phyloP scores from a whole-genome alignment of 2,797 vertebrate genomes.

The Sebastes steindachneri region DNA sequence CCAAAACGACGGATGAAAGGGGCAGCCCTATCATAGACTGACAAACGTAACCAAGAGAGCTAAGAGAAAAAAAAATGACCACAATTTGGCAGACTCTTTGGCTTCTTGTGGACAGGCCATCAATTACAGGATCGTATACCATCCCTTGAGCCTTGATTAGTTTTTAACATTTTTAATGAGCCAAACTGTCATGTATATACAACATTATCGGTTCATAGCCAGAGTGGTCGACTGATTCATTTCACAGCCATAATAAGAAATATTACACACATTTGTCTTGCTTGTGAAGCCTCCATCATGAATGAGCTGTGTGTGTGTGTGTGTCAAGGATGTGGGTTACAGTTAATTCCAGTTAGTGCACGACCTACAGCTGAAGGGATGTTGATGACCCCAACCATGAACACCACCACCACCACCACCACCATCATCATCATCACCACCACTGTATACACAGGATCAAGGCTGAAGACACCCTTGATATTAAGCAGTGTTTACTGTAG shows the following conservation, averaged over 20 bases:
- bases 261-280: neutral
- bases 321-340: slow-evolving; percentile 34
- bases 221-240: neutral
- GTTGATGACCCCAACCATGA: slow-evolving; percentile 2
- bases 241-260: slow-evolving; percentile 1
- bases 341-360: slow-evolving; percentile 33
- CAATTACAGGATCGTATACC: neutral
- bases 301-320: slow-evolving; percentile 6
- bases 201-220: neutral
- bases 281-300: neutral
- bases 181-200: neutral
- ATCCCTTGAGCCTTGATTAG: neutral
- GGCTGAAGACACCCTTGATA: neutral
- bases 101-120: neutral
- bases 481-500: slow-evolving; percentile 69
- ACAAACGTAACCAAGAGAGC: neutral
- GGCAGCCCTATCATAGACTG: neutral
- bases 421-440: neutral
- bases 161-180: neutral
- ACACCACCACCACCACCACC: no score
- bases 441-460: neutral
- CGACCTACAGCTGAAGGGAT: slow-evolving; percentile 28
- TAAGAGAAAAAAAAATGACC: neutral
- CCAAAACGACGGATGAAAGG: neutral
- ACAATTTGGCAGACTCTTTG: neutral